phyloP scores from a whole-genome alignment of 1,140 invertebrate species.

The Scaptomyza hsui region DNA sequence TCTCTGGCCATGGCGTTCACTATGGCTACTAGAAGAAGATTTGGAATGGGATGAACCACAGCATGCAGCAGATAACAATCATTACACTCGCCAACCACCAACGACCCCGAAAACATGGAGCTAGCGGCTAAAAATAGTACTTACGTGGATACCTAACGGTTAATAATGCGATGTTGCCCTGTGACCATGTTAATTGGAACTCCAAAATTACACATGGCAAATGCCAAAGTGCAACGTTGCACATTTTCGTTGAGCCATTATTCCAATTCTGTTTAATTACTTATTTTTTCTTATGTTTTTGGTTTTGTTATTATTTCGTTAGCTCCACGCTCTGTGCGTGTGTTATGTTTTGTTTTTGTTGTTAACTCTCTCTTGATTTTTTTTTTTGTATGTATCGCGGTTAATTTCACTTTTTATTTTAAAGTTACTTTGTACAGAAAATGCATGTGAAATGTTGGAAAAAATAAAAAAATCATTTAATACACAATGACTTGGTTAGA shows the following conservation, averaged over 20 bases:
- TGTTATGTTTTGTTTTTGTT: slow-evolving; percentile 55
- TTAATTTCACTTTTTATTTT: slow-evolving; percentile 71
- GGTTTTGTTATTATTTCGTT: neutral
- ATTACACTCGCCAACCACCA: neutral
- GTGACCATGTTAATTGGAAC: slow-evolving; percentile 9
- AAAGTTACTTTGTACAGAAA: slow-evolving; percentile 73
- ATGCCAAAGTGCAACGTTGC: slow-evolving; percentile 33
- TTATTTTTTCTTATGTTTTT: neutral
- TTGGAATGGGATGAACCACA: neutral
- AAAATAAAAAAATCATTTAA: slow-evolving; percentile 54
- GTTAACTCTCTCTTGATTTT: neutral
- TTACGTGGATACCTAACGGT: slow-evolving; percentile 42
- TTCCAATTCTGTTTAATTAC: neutral
- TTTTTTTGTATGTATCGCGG: slow-evolving; percentile 76
- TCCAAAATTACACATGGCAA: slow-evolving; percentile 22
- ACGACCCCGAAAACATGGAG: slow-evolving; percentile 16
- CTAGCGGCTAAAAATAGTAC: slow-evolving; percentile 52
- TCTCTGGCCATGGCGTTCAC: slow-evolving; percentile 84
- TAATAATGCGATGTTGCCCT: slow-evolving; percentile 44
- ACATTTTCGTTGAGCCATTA: slow-evolving; percentile 13
- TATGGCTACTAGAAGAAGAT: slow-evolving; percentile 84
- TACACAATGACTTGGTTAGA: slow-evolving; percentile 10
- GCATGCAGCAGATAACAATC: slow-evolving; percentile 6
- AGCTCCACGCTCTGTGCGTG: slow-evolving; percentile 18
- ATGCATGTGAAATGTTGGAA: slow-evolving; percentile 77